Evolutionary conservation across 2,797 vertebrate genomes (phyloP).

Genomic region (Sternotherus odoratus): DNA sequence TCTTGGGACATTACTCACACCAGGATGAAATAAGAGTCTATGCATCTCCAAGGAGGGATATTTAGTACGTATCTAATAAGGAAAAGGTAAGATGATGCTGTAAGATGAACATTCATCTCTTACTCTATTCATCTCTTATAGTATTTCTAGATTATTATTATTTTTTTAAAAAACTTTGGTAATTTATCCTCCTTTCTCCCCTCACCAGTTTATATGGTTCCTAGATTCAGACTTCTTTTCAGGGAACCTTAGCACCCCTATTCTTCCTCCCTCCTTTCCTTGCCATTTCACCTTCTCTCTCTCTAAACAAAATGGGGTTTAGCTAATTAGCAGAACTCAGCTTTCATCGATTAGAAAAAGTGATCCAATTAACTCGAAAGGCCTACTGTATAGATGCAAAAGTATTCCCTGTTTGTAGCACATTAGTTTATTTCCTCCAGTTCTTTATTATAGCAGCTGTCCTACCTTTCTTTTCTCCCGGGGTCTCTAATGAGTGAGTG

Average conservation of each 20-base stretch:
- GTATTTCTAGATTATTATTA: slow-evolving; percentile 22
- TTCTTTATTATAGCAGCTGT: neutral
- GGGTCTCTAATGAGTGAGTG: neutral
- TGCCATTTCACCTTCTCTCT: neutral
- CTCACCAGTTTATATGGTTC: slow-evolving; percentile 1
- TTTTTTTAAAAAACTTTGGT: neutral
- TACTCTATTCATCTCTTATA: slow-evolving; percentile 49
- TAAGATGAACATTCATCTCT: slow-evolving; percentile 57
- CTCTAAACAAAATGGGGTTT: neutral
- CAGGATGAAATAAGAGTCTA: slow-evolving; percentile 65
- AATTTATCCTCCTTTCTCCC: slow-evolving; percentile 35
- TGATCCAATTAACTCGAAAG: neutral
- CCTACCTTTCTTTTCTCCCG: neutral
- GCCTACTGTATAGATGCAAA: neutral
- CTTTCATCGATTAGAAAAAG: too few species aligned
- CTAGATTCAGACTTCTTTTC: slow-evolving; percentile 12
- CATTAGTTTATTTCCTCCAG: neutral
- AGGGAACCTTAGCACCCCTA: neutral
- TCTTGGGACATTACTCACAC: slow-evolving; percentile 63
- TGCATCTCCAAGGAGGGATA: slow-evolving; percentile 71
- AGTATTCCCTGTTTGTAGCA: neutral
- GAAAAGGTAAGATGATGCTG: neutral
- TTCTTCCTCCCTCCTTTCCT: neutral
- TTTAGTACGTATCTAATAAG: slow-evolving; percentile 64
- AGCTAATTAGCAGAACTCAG: neutral